phyloP scores from a whole-genome alignment of 2,888 invertebrate species.

The Spialia ferax region DNA sequence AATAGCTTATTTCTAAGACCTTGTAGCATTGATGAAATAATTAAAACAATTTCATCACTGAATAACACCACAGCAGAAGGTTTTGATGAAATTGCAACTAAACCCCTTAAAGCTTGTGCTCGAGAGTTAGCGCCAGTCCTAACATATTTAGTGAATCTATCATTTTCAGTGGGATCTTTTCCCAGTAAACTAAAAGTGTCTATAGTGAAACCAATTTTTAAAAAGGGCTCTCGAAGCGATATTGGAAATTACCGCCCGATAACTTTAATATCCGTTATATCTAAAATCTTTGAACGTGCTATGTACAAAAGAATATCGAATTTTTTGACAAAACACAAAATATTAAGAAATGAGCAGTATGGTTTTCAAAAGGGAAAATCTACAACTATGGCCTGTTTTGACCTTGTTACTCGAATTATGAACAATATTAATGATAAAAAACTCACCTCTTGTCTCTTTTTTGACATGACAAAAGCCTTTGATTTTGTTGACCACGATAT shows the following conservation, averaged over 20 bases:
- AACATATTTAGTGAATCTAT: constrained; percentile 12
- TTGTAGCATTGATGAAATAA: background rate
- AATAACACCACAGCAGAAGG: constrained; percentile 15
- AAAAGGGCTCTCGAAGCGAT: background rate
- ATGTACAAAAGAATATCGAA: constrained; percentile 6
- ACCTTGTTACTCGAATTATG: constrained; percentile 6
- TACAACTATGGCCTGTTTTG: constrained; percentile 23
- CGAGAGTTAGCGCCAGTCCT: constrained; percentile 6
- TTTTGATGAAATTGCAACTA: constrained; percentile 12
- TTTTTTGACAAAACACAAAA: constrained; percentile 13
- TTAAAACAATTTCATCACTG: background rate
- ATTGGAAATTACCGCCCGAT: constrained; percentile 9
- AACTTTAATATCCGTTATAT: background rate
- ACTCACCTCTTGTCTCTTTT: constrained; percentile 3
- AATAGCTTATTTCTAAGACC: constrained; percentile 2
- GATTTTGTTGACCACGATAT: constrained; percentile 25
- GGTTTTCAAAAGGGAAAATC: constrained; percentile 36
- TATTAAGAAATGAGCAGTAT: constrained; percentile 20
- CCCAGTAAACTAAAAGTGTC: constrained; percentile 12
- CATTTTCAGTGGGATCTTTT: constrained; percentile 9
- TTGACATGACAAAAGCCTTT: constrained; percentile 42
- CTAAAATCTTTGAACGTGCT: constrained; percentile 14
- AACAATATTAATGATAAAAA: constrained; percentile 16
- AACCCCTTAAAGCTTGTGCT: constrained; percentile 1
- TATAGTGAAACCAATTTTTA: background rate